Conservation (phyloP, 2,888 invertebrate genomes). For the Epistrophe grossulariae region DNA sequence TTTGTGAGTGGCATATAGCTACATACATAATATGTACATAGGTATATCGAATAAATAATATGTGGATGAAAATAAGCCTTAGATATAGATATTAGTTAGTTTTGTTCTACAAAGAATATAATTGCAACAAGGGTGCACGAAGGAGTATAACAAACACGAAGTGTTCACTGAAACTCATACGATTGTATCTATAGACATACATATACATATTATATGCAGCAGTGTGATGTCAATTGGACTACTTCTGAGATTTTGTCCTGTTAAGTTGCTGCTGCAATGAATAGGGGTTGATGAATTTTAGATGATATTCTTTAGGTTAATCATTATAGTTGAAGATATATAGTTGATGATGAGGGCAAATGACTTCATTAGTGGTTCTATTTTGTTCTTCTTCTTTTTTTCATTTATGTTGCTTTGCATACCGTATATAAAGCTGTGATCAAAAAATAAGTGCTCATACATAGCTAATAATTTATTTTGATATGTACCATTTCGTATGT, state of each 20-base stretch:
- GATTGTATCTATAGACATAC: not conserved
- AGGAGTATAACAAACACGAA: slow-evolving; percentile 26
- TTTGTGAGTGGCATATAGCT: not conserved
- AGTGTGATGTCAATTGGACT: slow-evolving; percentile 60
- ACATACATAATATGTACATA: not conserved
- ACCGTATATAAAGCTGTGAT: not conserved
- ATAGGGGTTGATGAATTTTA: slow-evolving; percentile 57
- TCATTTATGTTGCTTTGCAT: not conserved
- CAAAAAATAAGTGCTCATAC: not conserved
- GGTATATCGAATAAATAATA: slow-evolving; percentile 16
- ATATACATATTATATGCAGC: not conserved
- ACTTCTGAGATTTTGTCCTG: slow-evolving; percentile 51
- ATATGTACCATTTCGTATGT: too few species aligned
- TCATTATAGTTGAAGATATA: slow-evolving; percentile 1
- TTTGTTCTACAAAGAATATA: slow-evolving; percentile 52
- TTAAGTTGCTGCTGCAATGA: slow-evolving; percentile 47
- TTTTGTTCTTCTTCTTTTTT: not conserved
- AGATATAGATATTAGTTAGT: slow-evolving; percentile 4
- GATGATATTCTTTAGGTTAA: slow-evolving; percentile 31
- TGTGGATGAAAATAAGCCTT: slow-evolving; percentile 8
- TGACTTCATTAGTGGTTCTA: slow-evolving; percentile 15
- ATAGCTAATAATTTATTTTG: not conserved
- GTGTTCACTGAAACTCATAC: slow-evolving; percentile 52
- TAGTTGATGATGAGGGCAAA: slow-evolving; percentile 18
- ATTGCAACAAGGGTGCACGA: slow-evolving; percentile 39